Evolutionary conservation across 92 coral and sea anemone species (phyloP), one percentile per base, ranked within the genome.

Genomic region (Isaurus tuberculatus): DNA sequence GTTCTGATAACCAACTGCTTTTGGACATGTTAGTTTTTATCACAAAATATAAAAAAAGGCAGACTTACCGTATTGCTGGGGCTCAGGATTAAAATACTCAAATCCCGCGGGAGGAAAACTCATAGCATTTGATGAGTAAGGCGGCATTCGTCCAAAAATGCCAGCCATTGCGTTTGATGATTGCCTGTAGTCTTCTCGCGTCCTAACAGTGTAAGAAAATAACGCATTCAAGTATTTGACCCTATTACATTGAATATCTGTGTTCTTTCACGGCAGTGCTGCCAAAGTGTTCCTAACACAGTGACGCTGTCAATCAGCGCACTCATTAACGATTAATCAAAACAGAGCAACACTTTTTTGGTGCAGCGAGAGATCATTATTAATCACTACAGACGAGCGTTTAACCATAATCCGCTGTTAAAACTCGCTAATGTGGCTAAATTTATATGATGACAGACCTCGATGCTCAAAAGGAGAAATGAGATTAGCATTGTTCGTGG

Each of bases 111-210:
- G 89, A 36, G 81, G 91, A 65, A 88, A 93, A 92, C 87, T 93
- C 89, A 88, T 89, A 3, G 94, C 88, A 51, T 91, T 93, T 84
- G 92, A 88, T 28, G 97, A 86, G 72, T 90, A 93, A 31, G 97
- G 97, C 48, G 97, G 97, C 79, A 93, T 90, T 55, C 97, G 89
- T 85, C 97, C 97, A 84, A 93, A 93, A 73, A 93, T 90, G 28
- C 97, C 89, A 27, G 93, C 93, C 97, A 93, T 93, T 63, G 90
- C 82, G 48, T 70, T 65, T 75, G 84, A 37, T 19, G 34, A 42
- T 75, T 37, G 65, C 53, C 66, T 23, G 46, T 55, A 30, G 28
- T 22, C 51, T 33, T 75, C 68, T 60, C 69, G 10, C 23, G 25
- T 61, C 40, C 70, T 77, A 42, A 46, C 68, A 58, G 33, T 77